phyloP scores from a whole-genome alignment of 2,113 vertebrate genomes.

The Mugil cephalus region DNA sequence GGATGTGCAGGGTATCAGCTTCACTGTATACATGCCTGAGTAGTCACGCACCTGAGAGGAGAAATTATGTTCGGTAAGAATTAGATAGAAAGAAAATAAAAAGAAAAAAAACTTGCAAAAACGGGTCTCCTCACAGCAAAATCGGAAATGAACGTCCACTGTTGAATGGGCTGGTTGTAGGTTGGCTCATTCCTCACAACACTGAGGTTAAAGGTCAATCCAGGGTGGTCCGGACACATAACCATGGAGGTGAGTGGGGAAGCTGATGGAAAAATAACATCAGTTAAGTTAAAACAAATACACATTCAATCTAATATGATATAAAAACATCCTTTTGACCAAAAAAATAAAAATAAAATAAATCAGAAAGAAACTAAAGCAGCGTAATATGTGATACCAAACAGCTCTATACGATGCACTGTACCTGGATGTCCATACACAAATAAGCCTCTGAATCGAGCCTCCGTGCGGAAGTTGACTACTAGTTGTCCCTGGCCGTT shows the following conservation, averaged over 20 bases:
- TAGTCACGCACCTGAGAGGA: constrained; percentile 92
- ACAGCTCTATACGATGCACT: not conserved
- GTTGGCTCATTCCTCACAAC: constrained; percentile 90
- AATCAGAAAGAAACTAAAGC: not conserved
- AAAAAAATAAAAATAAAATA: too few species aligned
- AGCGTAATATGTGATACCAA: not conserved
- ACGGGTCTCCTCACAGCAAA: constrained; percentile 88
- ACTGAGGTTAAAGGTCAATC: constrained; percentile 92
- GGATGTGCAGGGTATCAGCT: constrained; percentile 89
- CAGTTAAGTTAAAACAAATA: not conserved
- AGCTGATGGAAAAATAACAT: constrained; percentile 75
- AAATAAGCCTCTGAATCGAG: constrained; percentile 93
- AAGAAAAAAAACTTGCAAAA: not conserved
- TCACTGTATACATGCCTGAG: constrained; percentile 91
- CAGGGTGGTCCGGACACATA: constrained; percentile 89
- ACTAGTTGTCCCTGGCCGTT: constrained; percentile 90
- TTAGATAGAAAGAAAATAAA: not conserved
- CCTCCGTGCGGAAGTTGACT: constrained; percentile 95
- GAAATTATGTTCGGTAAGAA: not conserved
- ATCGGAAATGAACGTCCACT: constrained; percentile 95
- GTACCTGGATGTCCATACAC: constrained; percentile 87
- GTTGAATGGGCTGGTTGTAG: constrained; percentile 92
- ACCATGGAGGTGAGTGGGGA: constrained; percentile 88
- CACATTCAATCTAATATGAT: too few species aligned
- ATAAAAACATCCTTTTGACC: too few species aligned